phyloP scores from a whole-genome alignment of 2,113 vertebrate genomes.

The Phalacrocorax pelagicus region DNA sequence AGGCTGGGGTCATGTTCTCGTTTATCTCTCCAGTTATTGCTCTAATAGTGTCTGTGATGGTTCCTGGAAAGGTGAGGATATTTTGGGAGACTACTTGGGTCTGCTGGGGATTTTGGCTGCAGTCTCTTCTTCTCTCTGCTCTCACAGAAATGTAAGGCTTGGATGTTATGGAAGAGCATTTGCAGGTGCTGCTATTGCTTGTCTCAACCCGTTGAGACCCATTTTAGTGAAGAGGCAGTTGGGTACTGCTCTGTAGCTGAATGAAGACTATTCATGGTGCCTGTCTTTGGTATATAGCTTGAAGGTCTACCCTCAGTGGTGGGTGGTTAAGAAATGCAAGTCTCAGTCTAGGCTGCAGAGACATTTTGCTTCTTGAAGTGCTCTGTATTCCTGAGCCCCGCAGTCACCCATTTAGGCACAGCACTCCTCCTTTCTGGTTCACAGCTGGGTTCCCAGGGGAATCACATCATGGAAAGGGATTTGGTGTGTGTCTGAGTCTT shows the following conservation, averaged over 20 bases:
- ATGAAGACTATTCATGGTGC: too few species aligned
- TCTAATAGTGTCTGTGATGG: neutral
- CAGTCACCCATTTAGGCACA: neutral
- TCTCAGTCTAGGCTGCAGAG: neutral
- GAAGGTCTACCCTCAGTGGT: neutral
- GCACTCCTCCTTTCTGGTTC: neutral
- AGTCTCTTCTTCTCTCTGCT: neutral
- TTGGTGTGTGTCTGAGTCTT: neutral
- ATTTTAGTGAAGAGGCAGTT: neutral
- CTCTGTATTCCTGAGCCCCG: neutral
- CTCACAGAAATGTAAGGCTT: neutral
- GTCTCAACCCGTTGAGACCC: rapidly evolving
- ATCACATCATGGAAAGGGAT: too few species aligned
- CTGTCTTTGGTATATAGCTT: neutral
- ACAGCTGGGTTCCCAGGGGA: neutral
- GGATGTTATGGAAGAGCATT: neutral
- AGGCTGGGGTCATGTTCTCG: neutral
- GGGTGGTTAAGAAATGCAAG: neutral
- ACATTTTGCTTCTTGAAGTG: neutral
- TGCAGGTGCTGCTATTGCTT: neutral
- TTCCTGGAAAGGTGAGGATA: constrained; percentile 34
- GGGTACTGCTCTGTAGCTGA: neutral
- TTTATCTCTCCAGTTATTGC: neutral
- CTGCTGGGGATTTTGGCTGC: neutral
- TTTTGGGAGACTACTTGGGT: neutral